Percentiles rank a stretch among this genome's conserved stretches.
phyloP scores from a whole-genome alignment of 2,797 vertebrate genomes.

The Decapterus maruadsi region DNA sequence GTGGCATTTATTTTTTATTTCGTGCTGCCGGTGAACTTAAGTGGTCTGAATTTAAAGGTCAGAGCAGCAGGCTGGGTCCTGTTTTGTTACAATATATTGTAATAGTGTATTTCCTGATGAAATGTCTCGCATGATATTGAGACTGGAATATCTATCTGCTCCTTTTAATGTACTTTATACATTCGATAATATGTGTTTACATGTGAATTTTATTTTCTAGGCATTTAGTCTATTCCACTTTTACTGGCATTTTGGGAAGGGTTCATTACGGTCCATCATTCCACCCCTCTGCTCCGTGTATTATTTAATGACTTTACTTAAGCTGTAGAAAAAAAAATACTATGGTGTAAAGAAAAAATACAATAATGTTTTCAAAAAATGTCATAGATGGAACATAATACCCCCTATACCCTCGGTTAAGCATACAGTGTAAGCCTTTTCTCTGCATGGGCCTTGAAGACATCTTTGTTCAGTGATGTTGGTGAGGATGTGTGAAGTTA shows the following conservation, averaged over 20 bases:
- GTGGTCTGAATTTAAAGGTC: conserved; percentile 42
- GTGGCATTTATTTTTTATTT: conserved; percentile 25
- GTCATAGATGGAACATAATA: background rate
- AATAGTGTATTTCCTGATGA: conserved; percentile 2
- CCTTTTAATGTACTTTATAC: background rate
- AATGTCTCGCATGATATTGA: background rate
- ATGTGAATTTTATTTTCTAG: background rate
- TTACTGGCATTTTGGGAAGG: background rate
- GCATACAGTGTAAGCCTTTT: background rate
- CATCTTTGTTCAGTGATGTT: background rate
- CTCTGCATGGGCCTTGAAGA: background rate
- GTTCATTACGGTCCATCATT: background rate
- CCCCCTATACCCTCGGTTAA: background rate
- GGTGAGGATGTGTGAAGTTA: background rate
- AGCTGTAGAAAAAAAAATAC: background rate
- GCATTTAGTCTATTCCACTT: background rate
- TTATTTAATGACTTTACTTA: background rate
- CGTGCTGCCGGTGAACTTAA: conserved; percentile 24
- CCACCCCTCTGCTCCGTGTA: background rate
- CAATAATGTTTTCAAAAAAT: background rate
- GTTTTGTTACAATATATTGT: conserved; percentile 11
- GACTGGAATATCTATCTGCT: background rate
- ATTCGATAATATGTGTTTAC: background rate
- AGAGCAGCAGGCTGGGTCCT: conserved; percentile 22
- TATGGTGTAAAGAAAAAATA: background rate